Percentiles rank a stretch among this genome's conserved stretches.
phyloP scores from a whole-genome alignment of 2,888 invertebrate species.

The Drosophila neonasuta region DNA sequence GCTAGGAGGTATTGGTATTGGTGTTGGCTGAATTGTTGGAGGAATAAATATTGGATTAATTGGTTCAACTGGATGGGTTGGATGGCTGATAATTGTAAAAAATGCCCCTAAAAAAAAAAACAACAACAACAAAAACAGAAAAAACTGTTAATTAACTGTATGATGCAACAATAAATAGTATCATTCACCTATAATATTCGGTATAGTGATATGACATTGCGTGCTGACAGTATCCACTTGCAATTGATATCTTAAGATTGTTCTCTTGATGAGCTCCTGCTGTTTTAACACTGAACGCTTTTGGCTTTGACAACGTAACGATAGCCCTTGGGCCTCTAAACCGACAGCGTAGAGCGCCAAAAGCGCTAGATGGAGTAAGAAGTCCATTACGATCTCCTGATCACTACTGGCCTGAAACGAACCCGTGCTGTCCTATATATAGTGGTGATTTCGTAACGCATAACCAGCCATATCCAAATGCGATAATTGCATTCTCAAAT shows the following conservation, averaged over 20 bases:
- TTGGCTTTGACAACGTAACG: not conserved
- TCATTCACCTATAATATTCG: not conserved
- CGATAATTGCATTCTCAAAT: conserved; percentile 1
- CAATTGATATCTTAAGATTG: not conserved
- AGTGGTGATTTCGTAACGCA: conserved; percentile 9
- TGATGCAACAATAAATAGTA: not conserved
- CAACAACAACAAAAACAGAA: not conserved
- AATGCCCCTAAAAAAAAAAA: not conserved
- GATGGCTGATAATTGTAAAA: too few species aligned
- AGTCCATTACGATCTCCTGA: conserved; percentile 9
- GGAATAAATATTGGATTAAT: too few species aligned
- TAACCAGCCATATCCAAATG: not conserved
- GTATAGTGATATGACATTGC: not conserved
- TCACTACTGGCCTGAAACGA: conserved; percentile 1
- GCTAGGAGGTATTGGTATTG: too few species aligned
- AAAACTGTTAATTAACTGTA: not conserved
- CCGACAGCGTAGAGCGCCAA: conserved; percentile 11
- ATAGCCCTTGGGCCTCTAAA: not conserved
- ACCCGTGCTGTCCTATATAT: conserved; percentile 10
- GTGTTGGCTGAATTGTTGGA: too few species aligned
- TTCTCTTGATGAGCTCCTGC: not conserved
- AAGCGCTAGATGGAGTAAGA: conserved; percentile 3
- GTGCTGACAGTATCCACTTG: not conserved
- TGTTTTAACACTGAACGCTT: not conserved
- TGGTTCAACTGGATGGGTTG: too few species aligned